Evolutionary conservation across 2,113 vertebrate species (phyloP), one percentile per base, ranked within the genome.

Genomic region (Ophiodon elongatus): DNA sequence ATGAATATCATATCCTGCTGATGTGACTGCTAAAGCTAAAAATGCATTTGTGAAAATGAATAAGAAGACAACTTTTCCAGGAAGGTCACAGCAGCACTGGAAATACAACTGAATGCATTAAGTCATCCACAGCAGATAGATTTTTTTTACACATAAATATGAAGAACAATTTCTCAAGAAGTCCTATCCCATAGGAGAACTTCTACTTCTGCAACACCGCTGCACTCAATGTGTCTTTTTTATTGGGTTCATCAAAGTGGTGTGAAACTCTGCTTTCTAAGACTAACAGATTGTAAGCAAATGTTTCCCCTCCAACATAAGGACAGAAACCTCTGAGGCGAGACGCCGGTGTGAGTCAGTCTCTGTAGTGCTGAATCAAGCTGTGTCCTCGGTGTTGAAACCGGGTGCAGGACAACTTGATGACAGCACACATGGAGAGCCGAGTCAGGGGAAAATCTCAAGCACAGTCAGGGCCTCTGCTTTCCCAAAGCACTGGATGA

Each of bases 341-440:
- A 7, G 29, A n/a, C 7, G 57, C 29, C 5, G 50, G 17, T 60
- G 50, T 13, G 62, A 21, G 8, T 33, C 11, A 6, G 54, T 43
- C 41, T 43, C 45, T 45, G 39, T 6, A 0, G 56, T 41, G 83
- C 75, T 47, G 66, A 66, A 64, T 76, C 67, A 66, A 69, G 14
- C 47, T 37, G 73, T 19, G 57, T 39, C 15, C 29, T 69, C 25
- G 10, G 31, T 57, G 79, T 41, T 59, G 50, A 63, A 67, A 39
- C 47, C 43, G 70, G 54, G 47, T 35, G 39, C 35, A 41, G 80
- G 88, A 52, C 59, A 90, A 87, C 74, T 73, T 89, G 86, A 90
- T 90, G 90, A 93, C 92, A 89, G 92, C 80, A 83, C 86, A 85
- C 84, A 91, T 84, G 91, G 83, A 76, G 90, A 85, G 91, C 80